phyloP scores from a whole-genome alignment of 2,113 vertebrate species.

The Scophthalmus maximus region DNA sequence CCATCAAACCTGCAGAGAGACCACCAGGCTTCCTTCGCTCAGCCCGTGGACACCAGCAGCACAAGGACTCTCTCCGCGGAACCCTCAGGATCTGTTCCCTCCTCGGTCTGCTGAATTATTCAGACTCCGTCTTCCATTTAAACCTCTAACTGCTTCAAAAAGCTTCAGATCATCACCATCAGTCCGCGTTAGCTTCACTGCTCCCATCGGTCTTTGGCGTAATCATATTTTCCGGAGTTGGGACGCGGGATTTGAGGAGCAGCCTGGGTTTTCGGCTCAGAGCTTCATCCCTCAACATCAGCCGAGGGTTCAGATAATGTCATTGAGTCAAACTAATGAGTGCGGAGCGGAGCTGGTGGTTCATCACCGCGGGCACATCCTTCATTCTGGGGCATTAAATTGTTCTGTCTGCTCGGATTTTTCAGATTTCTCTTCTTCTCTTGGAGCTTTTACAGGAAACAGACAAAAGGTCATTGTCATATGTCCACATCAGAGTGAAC shows the following conservation, averaged over 20 bases:
- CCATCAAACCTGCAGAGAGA: slow-evolving; percentile 11
- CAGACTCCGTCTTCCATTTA: slow-evolving; percentile 26
- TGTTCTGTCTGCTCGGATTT: slow-evolving; percentile 2
- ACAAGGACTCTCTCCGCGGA: slow-evolving; percentile 34
- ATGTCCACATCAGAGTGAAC: slow-evolving; percentile 22
- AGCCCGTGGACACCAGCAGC: slow-evolving; percentile 11
- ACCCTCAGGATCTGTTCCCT: slow-evolving; percentile 14
- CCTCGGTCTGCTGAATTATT: slow-evolving; percentile 45
- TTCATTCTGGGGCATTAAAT: slow-evolving; percentile 26
- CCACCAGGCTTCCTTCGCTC: neutral
- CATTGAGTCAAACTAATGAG: slow-evolving; percentile 41
- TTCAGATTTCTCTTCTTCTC: neutral
- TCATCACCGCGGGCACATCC: slow-evolving; percentile 27
- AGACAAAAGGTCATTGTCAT: slow-evolving; percentile 30
- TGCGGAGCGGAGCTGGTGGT: neutral
- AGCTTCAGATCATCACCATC: slow-evolving; percentile 58
- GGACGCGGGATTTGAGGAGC: slow-evolving; percentile 33
- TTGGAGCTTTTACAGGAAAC: slow-evolving; percentile 40
- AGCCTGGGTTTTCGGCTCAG: slow-evolving; percentile 16
- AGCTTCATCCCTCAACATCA: slow-evolving; percentile 55
- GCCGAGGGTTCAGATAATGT: slow-evolving; percentile 47
- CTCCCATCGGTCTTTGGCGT: slow-evolving; percentile 34
- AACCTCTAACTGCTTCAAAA: slow-evolving; percentile 46
- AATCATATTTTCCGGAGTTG: slow-evolving; percentile 52
- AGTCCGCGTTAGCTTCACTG: slow-evolving; percentile 43